Percentiles rank a stretch among this genome's conserved stretches.
Conservation (phyloP, 2,797 vertebrate genomes). For the Gadopsis bispinosus region DNA sequence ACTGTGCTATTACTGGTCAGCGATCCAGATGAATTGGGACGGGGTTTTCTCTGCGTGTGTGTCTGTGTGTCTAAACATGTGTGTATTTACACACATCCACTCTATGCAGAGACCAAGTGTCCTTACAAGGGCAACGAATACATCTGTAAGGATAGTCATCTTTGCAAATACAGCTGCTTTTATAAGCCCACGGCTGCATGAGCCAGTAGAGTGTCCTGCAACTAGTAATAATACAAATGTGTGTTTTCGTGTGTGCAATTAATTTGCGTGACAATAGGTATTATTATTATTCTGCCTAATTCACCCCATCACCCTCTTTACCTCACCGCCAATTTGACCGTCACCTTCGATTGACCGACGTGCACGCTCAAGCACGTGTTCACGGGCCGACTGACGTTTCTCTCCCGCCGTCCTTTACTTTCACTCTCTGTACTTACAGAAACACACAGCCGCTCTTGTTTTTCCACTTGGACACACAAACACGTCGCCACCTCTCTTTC, state of each 20-base stretch:
- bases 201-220: conserved; percentile 3
- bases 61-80: not conserved
- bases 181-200: not conserved
- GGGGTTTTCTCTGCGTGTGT: not conserved
- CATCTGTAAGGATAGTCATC: not conserved
- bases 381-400: conserved; percentile 9
- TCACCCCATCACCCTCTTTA: conserved; percentile 60
- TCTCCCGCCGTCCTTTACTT: not conserved
- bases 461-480: not conserved
- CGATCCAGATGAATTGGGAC: conserved; percentile 12
- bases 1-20: conserved; percentile 31
- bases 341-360: conserved; percentile 63
- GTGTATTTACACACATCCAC: conserved; percentile 20
- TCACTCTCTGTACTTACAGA: conserved; percentile 12
- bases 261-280: conserved; percentile 41
- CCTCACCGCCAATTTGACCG: conserved; percentile 57
- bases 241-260: conserved; percentile 7
- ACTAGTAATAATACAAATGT: not conserved
- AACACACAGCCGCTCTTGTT: not conserved
- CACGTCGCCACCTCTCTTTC: not conserved
- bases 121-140: conserved; percentile 33
- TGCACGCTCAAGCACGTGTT: not conserved
- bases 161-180: not conserved
- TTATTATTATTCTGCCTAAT: conserved; percentile 74
- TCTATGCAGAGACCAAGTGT: conserved; percentile 5